Evolutionary conservation across 2,113 vertebrate species (phyloP).

Genomic region (Cynoglossus semilaevis): DNA sequence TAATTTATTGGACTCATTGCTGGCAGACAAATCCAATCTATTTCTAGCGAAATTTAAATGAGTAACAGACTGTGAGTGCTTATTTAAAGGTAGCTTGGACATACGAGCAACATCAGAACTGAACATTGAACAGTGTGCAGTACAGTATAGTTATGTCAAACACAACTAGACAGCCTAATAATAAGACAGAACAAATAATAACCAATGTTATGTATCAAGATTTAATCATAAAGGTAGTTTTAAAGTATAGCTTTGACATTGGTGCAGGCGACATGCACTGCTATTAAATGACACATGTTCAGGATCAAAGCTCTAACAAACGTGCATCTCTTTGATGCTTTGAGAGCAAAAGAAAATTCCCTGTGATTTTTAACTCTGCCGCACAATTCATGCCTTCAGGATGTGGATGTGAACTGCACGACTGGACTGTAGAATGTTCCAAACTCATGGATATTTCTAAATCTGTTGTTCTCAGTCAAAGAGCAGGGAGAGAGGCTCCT

Average conservation of each 20-base stretch:
- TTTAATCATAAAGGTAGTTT: background rate
- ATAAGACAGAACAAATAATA: too few species aligned
- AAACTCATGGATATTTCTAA: constrained; percentile 46
- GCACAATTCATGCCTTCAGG: constrained; percentile 29
- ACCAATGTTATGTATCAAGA: background rate
- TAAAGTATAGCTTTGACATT: background rate
- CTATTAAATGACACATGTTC: constrained; percentile 31
- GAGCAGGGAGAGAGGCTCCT: constrained; percentile 48
- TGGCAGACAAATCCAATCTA: too few species aligned
- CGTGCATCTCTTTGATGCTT: constrained; percentile 24
- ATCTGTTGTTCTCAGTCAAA: constrained; percentile 56
- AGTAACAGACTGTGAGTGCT: too few species aligned
- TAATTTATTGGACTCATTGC: too few species aligned
- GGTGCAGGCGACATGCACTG: background rate
- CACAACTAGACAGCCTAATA: background rate
- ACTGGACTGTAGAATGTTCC: constrained; percentile 37
- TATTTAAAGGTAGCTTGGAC: too few species aligned
- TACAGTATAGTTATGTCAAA: background rate
- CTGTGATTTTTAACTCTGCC: constrained; percentile 29
- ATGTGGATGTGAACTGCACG: constrained; percentile 35
- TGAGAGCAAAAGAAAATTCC: constrained; percentile 36
- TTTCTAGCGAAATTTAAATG: too few species aligned
- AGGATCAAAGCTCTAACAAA: constrained; percentile 32
- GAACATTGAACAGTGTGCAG: background rate
- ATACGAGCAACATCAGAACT: too few species aligned